phyloP scores from a whole-genome alignment of 1,140 invertebrate genomes.

The Drosophila novamexicana region DNA sequence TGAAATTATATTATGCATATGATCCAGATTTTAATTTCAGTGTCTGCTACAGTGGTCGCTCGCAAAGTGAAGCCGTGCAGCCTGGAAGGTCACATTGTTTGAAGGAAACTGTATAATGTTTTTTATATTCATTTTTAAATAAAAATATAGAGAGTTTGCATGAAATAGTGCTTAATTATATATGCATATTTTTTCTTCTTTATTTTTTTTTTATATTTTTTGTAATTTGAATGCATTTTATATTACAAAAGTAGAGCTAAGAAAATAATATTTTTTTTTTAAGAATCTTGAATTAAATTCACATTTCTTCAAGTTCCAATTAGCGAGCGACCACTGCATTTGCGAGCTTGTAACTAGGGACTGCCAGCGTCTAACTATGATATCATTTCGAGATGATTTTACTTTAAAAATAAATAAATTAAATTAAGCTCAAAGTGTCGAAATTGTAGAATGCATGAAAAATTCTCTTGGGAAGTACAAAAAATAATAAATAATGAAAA shows the following conservation, averaged over 20 bases:
- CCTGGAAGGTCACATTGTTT: too few relatives aligned
- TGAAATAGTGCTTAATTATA: too few relatives aligned
- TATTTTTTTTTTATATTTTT: too few relatives aligned
- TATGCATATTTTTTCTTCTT: too few relatives aligned
- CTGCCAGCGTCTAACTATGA: background rate
- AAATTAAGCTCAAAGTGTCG: background rate
- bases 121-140: too few relatives aligned
- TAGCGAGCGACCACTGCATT: background rate
- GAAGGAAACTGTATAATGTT: too few relatives aligned
- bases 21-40: background rate
- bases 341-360: too few relatives aligned
- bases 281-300: too few relatives aligned
- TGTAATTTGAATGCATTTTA: too few relatives aligned
- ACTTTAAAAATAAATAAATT: background rate
- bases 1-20: background rate
- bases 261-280: background rate
- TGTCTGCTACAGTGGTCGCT: background rate
- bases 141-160: too few relatives aligned
- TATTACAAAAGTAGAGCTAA: too few relatives aligned
- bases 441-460: background rate
- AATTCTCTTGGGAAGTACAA: background rate
- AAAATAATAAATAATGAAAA: background rate
- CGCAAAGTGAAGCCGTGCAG: background rate
- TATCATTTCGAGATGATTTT: background rate
- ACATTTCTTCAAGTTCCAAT: background rate